Evolutionary conservation across 2,113 vertebrate genomes (phyloP).

Genomic region (Pholis gunnellus): DNA sequence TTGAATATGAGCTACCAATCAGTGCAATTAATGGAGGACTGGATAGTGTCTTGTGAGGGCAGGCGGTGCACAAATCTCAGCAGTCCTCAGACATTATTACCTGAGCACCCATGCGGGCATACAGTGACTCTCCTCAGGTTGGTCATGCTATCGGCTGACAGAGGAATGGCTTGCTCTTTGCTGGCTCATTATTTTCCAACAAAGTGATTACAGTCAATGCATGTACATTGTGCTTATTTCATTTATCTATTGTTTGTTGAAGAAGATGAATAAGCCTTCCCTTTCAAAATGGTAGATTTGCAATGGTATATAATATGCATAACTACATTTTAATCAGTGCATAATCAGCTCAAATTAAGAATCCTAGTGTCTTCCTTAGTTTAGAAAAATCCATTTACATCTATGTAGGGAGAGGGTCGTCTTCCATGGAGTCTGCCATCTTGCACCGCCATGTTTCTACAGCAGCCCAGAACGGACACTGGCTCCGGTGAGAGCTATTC

Average conservation of each 20-base stretch:
- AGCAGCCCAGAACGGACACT: no score
- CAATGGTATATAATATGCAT: no score
- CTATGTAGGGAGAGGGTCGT: no score
- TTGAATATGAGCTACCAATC: slow-evolving; percentile 72
- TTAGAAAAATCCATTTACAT: no score
- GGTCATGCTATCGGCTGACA: neutral
- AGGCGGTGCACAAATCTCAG: slow-evolving; percentile 23
- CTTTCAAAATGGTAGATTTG: neutral
- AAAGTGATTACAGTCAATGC: slow-evolving; percentile 6
- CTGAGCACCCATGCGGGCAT: neutral
- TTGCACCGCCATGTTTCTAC: no score
- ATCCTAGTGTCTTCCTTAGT: no score
- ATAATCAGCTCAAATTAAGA: no score
- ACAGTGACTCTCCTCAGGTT: neutral
- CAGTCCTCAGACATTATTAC: slow-evolving; percentile 45
- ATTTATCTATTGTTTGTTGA: neutral
- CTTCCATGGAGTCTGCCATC: no score
- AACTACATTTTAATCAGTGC: no score
- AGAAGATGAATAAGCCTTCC: no score
- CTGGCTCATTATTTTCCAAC: neutral
- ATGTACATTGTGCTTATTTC: neutral
- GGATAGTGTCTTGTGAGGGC: slow-evolving; percentile 47
- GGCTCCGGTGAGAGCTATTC: no score
- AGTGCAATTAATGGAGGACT: slow-evolving; percentile 56
- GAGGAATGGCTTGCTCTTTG: neutral